Evolutionary conservation across 2,113 vertebrate species (phyloP).

Genomic region (Ornithorhynchus anatinus): DNA sequence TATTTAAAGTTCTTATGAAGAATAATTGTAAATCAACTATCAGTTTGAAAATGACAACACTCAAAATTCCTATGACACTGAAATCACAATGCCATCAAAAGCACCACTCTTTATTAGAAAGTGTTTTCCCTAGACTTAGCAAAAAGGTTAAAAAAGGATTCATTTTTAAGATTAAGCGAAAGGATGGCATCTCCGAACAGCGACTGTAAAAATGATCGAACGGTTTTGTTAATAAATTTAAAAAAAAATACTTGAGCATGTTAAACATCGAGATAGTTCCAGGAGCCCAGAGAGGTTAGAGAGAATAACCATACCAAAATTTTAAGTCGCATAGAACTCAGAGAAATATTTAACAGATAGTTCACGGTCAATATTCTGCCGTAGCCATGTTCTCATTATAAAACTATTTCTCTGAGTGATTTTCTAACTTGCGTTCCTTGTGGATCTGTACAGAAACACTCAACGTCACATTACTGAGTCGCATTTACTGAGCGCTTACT

Average conservation of each 20-base stretch:
- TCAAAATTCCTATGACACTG: neutral
- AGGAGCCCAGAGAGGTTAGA: neutral
- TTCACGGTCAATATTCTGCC: too few relatives aligned
- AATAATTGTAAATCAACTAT: slow-evolving; percentile 2
- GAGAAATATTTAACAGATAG: too few relatives aligned
- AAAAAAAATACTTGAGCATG: neutral
- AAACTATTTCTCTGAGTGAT: too few relatives aligned
- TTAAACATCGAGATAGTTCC: slow-evolving; percentile 18
- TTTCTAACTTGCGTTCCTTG: too few relatives aligned
- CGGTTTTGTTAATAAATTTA: too few relatives aligned
- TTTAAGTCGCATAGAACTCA: neutral
- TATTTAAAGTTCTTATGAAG: neutral
- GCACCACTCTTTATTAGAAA: neutral
- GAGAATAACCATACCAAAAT: neutral
- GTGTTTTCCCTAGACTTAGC: neutral
- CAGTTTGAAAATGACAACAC: neutral
- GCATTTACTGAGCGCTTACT: too few relatives aligned
- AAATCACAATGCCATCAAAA: neutral
- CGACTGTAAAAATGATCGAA: too few relatives aligned
- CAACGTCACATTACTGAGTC: too few relatives aligned
- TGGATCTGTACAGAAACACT: too few relatives aligned
- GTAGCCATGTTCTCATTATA: too few relatives aligned
- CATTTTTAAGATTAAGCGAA: slow-evolving; percentile 10
- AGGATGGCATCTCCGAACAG: too few relatives aligned
- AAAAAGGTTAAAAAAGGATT: neutral